Evolutionary conservation across 35 echinoderm and acorn worm genomes (phyloP).

Genomic region (Ophiothrix spiculata): DNA sequence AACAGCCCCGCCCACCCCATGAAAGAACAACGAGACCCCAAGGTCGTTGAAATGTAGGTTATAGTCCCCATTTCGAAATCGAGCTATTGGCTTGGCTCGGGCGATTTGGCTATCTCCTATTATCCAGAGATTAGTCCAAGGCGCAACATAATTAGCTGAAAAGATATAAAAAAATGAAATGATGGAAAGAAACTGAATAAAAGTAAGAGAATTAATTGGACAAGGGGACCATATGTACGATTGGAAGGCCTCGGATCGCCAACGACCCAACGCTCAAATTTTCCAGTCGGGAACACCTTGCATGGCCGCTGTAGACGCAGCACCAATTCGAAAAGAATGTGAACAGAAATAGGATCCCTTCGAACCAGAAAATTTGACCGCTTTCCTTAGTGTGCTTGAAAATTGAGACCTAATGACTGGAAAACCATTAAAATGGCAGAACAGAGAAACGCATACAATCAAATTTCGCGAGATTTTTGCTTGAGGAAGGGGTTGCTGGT

Average conservation of each 20-base stretch:
- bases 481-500: too few relatives aligned
- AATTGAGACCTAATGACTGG: conserved; percentile 18
- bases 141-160: neutral
- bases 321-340: conserved; percentile 16
- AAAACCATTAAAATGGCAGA: conserved; percentile 12
- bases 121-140: neutral
- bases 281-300: neutral
- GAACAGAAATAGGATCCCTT: neutral
- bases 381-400: neutral
- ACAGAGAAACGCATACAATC: too few relatives aligned
- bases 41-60: neutral
- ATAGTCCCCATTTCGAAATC: neutral
- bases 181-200: neutral
- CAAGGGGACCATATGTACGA: neutral
- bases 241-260: neutral
- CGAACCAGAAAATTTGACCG: neutral
- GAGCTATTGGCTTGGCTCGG: neutral
- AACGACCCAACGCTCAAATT: conserved; percentile 11
- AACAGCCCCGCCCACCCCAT: neutral
- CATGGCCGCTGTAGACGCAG: conserved; percentile 1
- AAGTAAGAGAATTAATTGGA: neutral
- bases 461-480: too few relatives aligned
- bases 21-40: neutral
- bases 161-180: neutral
- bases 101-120: neutral